Evolutionary conservation across 2,113 vertebrate genomes (phyloP).

Genomic region (Hipposideros armiger): DNA sequence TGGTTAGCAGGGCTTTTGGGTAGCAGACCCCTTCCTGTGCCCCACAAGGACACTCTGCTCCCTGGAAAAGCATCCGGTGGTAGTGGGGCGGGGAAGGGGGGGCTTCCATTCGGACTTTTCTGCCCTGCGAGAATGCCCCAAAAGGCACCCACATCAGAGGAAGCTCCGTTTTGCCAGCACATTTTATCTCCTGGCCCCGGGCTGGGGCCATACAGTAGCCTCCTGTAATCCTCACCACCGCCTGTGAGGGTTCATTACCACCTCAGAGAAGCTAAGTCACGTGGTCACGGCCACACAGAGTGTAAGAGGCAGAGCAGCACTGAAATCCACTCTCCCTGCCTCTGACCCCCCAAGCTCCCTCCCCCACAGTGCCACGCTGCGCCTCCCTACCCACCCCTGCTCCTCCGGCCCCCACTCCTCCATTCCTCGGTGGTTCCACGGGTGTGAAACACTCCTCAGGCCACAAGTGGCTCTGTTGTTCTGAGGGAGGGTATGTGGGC

Average conservation of each 20-base stretch:
- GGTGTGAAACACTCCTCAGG: not conserved
- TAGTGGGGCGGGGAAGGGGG: rapidly evolving
- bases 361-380: rapidly evolving
- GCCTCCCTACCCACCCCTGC: not conserved
- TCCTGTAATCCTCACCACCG: not conserved
- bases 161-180: not conserved
- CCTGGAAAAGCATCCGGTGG: not conserved
- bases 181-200: not conserved
- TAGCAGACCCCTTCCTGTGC: too few species aligned
- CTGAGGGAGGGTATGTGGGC: constrained; percentile 51
- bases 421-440: not conserved
- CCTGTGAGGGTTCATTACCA: not conserved
- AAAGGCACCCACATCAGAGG: not conserved
- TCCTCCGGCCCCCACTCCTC: not conserved
- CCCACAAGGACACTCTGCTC: not conserved
- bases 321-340: not conserved
- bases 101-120: not conserved
- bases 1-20: not conserved
- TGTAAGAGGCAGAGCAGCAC: not conserved
- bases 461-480: constrained; percentile 66
- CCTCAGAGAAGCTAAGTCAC: not conserved
- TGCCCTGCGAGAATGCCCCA: not conserved
- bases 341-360: too few species aligned
- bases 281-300: not conserved
- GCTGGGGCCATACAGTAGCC: not conserved